phyloP scores from a whole-genome alignment of 2,888 invertebrate genomes.

The Iphiclides podalirius region DNA sequence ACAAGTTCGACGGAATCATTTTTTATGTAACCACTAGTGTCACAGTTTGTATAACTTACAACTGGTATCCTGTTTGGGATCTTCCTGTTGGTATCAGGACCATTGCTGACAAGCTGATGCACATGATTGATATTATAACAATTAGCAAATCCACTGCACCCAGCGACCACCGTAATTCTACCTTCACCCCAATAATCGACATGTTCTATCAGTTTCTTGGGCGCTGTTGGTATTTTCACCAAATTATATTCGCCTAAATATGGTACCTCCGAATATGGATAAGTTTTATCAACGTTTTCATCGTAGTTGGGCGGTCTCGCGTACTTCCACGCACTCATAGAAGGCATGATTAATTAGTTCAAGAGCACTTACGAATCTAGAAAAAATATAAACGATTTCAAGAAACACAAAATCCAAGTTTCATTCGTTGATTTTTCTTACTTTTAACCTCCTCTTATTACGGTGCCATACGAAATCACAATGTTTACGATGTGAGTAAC shows the following conservation, averaged over 20 bases:
- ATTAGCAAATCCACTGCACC: slow-evolving; percentile 39
- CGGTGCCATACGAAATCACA: too few species aligned
- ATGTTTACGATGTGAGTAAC: too few species aligned
- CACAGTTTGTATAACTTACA: slow-evolving; percentile 37
- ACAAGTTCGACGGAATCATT: slow-evolving; percentile 39
- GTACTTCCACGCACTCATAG: slow-evolving; percentile 15
- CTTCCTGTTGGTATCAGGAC: slow-evolving; percentile 38
- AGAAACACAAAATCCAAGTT: too few species aligned
- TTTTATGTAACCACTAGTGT: slow-evolving; percentile 44
- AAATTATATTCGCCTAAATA: slow-evolving; percentile 44
- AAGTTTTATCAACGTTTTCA: slow-evolving; percentile 37
- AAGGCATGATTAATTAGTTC: not conserved
- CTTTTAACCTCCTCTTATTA: too few species aligned
- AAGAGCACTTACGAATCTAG: too few species aligned
- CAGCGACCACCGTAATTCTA: slow-evolving; percentile 29
- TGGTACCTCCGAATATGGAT: slow-evolving; percentile 49
- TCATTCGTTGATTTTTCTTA: too few species aligned
- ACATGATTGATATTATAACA: slow-evolving; percentile 48
- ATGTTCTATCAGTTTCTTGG: slow-evolving; percentile 34
- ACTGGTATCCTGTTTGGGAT: slow-evolving; percentile 51
- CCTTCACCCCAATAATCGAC: slow-evolving; percentile 56
- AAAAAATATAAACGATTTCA: too few species aligned
- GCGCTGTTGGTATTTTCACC: slow-evolving; percentile 36
- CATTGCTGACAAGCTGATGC: slow-evolving; percentile 44
- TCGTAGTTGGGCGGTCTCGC: slow-evolving; percentile 40